Evolutionary conservation across 1,140 invertebrate genomes (phyloP).

Genomic region (Drosophila varians): DNA sequence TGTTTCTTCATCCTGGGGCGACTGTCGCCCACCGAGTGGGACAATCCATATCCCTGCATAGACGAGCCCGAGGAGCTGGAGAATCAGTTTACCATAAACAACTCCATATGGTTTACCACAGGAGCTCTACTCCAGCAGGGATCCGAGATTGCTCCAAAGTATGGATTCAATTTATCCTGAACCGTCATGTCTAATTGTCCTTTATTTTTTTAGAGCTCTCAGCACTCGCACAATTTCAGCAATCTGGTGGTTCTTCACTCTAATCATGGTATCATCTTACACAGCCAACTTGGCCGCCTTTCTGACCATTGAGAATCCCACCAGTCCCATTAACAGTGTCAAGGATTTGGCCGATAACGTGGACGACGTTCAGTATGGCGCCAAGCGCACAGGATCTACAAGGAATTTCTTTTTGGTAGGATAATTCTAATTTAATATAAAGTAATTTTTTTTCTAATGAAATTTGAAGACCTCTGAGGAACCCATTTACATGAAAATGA

Average conservation of each 20-base stretch:
- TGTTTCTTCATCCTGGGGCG: conserved; percentile 92
- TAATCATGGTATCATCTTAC: conserved; percentile 98
- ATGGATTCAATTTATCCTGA: conserved; percentile 51
- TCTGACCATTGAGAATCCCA: conserved; percentile 93
- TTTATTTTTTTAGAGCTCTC: conserved; percentile 86
- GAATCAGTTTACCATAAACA: conserved; percentile 93
- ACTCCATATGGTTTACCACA: conserved; percentile 93
- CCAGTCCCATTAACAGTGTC: conserved; percentile 91
- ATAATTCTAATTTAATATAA: too few species aligned
- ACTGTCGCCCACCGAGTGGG: conserved; percentile 92
- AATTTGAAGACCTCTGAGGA: conserved; percentile 89
- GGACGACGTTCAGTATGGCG: conserved; percentile 93
- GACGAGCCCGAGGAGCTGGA: conserved; percentile 89
- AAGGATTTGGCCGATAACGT: conserved; percentile 91
- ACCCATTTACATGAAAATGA: conserved; percentile 91
- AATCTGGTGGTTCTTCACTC: conserved; percentile 97
- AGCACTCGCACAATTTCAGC: conserved; percentile 91
- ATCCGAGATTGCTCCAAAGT: conserved; percentile 92
- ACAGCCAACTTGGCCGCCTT: conserved; percentile 98
- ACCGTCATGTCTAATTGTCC: background rate
- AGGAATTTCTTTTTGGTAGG: conserved; percentile 92
- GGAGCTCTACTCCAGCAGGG: conserved; percentile 93
- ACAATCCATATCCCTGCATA: conserved; percentile 91
- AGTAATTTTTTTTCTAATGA: background rate
- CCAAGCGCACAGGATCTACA: conserved; percentile 92